phyloP scores from a whole-genome alignment of 2,113 vertebrate species.

The Nannobrachium achirus region DNA sequence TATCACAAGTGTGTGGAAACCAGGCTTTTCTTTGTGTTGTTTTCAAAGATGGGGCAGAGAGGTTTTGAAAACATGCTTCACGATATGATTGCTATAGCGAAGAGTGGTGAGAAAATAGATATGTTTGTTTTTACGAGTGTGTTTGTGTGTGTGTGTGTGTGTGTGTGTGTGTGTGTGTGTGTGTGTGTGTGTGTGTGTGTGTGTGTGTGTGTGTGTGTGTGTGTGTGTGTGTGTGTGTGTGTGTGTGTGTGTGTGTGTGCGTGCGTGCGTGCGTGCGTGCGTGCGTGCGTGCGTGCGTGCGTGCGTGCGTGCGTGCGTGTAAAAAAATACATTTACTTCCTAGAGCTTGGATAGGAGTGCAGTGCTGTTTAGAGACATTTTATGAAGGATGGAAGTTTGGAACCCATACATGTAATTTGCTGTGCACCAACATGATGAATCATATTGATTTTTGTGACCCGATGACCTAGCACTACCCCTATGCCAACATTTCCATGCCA shows the following conservation, averaged over 20 bases:
- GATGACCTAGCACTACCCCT: too few species aligned
- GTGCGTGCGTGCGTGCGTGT: conserved; percentile 27
- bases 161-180: conserved; percentile 9
- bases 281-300: conserved; percentile 22
- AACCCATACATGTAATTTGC: too few species aligned
- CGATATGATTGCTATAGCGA: conserved; percentile 24
- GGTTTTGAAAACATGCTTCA: background rate
- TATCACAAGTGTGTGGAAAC: too few species aligned
- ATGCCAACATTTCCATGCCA: too few species aligned
- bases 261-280: conserved; percentile 25
- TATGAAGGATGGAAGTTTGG: too few species aligned
- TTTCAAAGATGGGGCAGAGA: conserved; percentile 7
- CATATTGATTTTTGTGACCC: too few species aligned
- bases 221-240: conserved; percentile 12
- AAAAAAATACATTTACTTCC: conserved; percentile 40
- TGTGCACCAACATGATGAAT: too few species aligned
- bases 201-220: conserved; percentile 23
- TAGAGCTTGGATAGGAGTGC: conserved; percentile 22
- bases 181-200: conserved; percentile 25
- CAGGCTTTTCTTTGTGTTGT: too few species aligned
- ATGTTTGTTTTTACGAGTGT: conserved; percentile 61
- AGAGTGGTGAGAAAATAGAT: conserved; percentile 67
- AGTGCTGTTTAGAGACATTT: too few species aligned
- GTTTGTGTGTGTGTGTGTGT: conserved; percentile 31
- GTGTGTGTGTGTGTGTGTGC: conserved; percentile 23